These are phyloP conservation scores for Macrophya alboannulata DNA, from an alignment of 2,888 invertebrate genomes.

Conservation along the genomic window DNA sequence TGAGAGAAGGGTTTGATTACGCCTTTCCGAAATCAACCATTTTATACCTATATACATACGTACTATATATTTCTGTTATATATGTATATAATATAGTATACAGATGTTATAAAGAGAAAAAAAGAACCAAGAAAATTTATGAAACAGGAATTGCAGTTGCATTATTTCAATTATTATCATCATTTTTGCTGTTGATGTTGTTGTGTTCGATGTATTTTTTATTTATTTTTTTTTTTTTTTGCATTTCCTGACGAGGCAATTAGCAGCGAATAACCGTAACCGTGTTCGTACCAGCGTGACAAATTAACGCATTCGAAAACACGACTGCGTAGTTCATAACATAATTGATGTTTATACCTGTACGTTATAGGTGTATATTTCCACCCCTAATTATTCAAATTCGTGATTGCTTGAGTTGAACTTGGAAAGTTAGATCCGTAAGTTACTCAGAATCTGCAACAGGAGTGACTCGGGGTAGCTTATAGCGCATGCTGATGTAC, in stretches of 20 bases:
- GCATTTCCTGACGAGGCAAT: neutral
- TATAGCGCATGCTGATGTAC: neutral
- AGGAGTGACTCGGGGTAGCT: neutral
- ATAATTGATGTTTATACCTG: neutral
- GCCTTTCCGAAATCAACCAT: neutral
- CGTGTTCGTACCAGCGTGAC: neutral
- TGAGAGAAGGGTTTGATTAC: slow-evolving; percentile 39
- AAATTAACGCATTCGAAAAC: slow-evolving; percentile 11
- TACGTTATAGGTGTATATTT: neutral
- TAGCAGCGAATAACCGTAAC: neutral
- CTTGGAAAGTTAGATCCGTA: slow-evolving; percentile 13
- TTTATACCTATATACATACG: neutral
- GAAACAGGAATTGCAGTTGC: neutral
- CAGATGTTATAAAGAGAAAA: neutral
- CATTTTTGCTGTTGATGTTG: no score
- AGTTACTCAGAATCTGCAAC: slow-evolving; percentile 16
- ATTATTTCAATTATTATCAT: neutral
- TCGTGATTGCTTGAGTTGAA: slow-evolving; percentile 9
- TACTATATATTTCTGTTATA: neutral
- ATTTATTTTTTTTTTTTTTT: neutral
- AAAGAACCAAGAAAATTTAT: neutral
- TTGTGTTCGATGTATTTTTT: neutral
- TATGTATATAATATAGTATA: no score
- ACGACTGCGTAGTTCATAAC: neutral
- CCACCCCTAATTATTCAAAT: slow-evolving; percentile 6